Base-by-base conservation (phyloP, 2,113 vertebrate species). In the Perca flavescens region DNA sequence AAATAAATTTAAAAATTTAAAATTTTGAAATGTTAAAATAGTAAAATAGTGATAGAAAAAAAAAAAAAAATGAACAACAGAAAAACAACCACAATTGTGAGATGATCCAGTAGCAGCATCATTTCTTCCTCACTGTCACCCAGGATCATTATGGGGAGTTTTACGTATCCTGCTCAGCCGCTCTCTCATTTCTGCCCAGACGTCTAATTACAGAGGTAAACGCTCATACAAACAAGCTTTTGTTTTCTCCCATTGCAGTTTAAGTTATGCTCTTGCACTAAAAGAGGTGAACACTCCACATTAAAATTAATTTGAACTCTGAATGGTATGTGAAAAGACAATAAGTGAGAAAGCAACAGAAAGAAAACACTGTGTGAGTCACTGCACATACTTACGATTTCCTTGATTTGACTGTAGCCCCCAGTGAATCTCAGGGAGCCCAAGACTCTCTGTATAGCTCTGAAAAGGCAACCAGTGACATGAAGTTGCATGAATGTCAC, bases 401-500 rank as follows among this genome's bases (percentile, higher is more conserved):
- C 12, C 79, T 69, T 77, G 56, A 83, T 85, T 82, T 72, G 22
- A 43, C 52, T 71, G 19, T 28, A 36, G 63, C 77, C 64, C 15
- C 22, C 21, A 58, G 81, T 68, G 61, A 6, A 71, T 63, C 49
- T 67, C 31, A 13, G 49, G 63, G 49, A 64, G 34, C n/a, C 68
- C 31, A 56, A 52, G 22, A 49, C 50, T 40, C 61, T 79, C 69
- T 66, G 61, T 49, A n/a, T 53, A 65, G 72, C 69, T 70, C 80
- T 28, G 63, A 80, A 73, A 86, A 86, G 77, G 82, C 82, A 82
- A 76, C 68, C 77, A 79, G 74, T 88, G 88, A 91, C 82, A 79
- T 73, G 60, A 60, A 83, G 77, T 81, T 77, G 81, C 77, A 84
- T 49, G 66, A 46, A 87, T 83, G 86, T 92, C 90, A 92, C 86